Evolutionary conservation across 2,888 invertebrate genomes (phyloP).

Genomic region (Epirrhoe tristata): DNA sequence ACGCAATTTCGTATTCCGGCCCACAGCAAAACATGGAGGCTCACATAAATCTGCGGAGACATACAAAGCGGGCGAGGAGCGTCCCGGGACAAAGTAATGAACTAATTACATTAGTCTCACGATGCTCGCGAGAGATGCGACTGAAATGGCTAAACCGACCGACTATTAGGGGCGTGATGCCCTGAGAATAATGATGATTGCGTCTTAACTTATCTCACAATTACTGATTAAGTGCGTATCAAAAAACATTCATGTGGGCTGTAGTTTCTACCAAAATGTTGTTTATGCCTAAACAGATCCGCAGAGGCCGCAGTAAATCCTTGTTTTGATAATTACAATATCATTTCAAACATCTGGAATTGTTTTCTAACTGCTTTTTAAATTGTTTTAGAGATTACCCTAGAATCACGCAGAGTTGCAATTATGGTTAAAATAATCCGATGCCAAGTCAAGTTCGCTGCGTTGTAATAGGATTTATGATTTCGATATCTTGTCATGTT

Average conservation of each 20-base stretch:
- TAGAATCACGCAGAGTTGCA: constrained; percentile 34
- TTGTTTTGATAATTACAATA: constrained; percentile 8
- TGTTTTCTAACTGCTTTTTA: constrained; percentile 18
- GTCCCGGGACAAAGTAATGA: constrained; percentile 76
- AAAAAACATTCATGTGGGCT: constrained; percentile 36
- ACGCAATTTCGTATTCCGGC: constrained; percentile 63
- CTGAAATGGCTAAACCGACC: constrained; percentile 66
- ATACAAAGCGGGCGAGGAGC: constrained; percentile 64
- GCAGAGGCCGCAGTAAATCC: constrained; percentile 1
- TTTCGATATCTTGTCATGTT: constrained; percentile 38
- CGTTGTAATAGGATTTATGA: constrained; percentile 39
- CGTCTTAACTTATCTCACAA: constrained; percentile 51
- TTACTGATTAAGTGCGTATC: constrained; percentile 46
- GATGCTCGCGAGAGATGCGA: constrained; percentile 62
- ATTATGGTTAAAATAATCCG: constrained; percentile 30
- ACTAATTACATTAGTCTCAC: constrained; percentile 80
- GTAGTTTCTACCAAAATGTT: constrained; percentile 31
- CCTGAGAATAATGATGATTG: constrained; percentile 59
- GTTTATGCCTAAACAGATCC: constrained; percentile 15
- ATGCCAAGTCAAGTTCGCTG: constrained; percentile 25
- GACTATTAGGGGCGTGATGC: constrained; percentile 63
- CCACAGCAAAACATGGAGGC: constrained; percentile 65
- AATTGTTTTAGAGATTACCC: constrained; percentile 25
- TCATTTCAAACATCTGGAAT: constrained; percentile 17
- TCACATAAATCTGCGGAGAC: constrained; percentile 73